Percentiles rank a stretch among this genome's conserved stretches.
These are phyloP conservation scores for Ispidina lecontei DNA, from an alignment of 2,797 vertebrate genomes.

Conservation along the genomic window DNA sequence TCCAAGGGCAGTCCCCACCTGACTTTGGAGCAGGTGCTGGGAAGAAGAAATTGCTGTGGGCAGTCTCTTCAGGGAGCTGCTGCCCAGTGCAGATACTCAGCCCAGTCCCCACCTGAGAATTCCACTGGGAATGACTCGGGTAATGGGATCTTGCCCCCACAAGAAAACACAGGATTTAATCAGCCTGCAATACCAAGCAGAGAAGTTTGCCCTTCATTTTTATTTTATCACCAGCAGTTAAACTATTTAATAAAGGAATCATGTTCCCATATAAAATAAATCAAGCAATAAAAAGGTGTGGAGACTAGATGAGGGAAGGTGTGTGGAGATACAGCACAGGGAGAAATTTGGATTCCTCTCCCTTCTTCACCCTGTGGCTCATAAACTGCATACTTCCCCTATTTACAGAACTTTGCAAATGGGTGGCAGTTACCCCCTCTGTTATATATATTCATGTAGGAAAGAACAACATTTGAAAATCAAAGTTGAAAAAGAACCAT, in stretches of 20 bases:
- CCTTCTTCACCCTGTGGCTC: neutral
- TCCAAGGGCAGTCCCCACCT: neutral
- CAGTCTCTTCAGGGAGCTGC: neutral
- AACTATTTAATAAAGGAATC: neutral
- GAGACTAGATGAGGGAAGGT: neutral
- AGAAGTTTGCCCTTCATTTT: neutral
- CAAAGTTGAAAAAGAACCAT: neutral
- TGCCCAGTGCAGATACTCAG: neutral
- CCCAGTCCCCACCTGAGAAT: rapidly evolving
- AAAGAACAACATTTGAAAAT: neutral
- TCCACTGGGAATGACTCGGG: neutral
- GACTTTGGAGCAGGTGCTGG: rapidly evolving
- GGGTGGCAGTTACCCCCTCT: neutral
- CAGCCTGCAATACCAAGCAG: neutral
- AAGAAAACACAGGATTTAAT: neutral
- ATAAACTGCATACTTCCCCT: neutral
- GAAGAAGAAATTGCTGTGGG: neutral
- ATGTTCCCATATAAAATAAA: neutral
- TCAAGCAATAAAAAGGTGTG: neutral
- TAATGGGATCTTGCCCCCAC: neutral
- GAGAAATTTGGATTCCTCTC: neutral
- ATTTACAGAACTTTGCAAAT: slow-evolving; percentile 14
- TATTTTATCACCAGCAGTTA: neutral
- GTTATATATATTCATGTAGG: neutral
- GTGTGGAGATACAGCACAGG: neutral